phyloP scores from a whole-genome alignment of 1,140 invertebrate genomes.

The Lanistes nyassanus region DNA sequence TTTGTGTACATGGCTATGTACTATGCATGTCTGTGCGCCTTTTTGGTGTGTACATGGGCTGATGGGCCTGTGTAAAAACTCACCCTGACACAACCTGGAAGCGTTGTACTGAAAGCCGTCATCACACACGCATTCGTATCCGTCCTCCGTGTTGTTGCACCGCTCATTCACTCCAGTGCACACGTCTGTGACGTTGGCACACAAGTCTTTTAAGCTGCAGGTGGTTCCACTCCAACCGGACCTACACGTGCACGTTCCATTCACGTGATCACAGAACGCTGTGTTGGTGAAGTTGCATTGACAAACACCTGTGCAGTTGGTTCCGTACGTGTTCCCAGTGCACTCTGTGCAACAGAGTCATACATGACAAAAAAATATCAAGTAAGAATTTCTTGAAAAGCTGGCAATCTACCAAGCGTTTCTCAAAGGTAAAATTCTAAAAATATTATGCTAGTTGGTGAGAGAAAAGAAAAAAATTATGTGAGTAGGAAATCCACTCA shows the following conservation, averaged over 20 bases:
- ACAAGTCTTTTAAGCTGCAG: background rate
- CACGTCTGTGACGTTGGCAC: background rate
- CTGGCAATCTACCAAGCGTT: too few species aligned
- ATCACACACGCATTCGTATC: background rate
- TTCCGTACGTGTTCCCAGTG: background rate
- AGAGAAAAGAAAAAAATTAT: too few species aligned
- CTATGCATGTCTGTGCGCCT: background rate
- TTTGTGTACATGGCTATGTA: background rate
- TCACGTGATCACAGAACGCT: background rate
- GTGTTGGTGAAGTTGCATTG: background rate
- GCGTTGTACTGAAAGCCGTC: background rate
- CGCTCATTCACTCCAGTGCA: background rate
- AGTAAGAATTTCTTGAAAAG: too few species aligned
- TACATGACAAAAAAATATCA: too few species aligned
- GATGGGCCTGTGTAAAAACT: background rate
- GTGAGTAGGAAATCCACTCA: too few species aligned
- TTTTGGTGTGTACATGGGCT: background rate
- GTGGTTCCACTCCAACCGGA: background rate
- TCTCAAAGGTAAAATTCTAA: too few species aligned
- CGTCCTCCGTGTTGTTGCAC: background rate
- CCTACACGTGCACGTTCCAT: slow-evolving; percentile 2
- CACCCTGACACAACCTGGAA: background rate
- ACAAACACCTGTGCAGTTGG: background rate
- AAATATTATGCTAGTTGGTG: too few species aligned
- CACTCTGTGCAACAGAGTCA: background rate